These are phyloP conservation scores for Petrocephalus microphthalmus DNA, from an alignment of 2,113 vertebrate genomes.

Conservation along the genomic window DNA sequence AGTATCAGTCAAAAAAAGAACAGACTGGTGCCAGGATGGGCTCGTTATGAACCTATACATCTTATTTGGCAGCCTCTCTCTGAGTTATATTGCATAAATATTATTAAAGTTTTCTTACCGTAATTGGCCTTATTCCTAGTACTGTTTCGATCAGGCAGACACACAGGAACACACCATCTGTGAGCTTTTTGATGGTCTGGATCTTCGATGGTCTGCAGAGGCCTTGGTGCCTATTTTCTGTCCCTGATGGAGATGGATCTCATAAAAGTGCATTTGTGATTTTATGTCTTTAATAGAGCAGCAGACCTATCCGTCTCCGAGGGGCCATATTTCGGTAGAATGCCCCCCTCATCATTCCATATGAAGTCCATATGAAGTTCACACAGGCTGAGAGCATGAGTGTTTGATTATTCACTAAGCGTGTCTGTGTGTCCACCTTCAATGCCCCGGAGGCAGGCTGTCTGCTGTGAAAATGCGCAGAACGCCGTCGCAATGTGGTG, in stretches of 20 bases:
- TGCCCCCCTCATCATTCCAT: not conserved
- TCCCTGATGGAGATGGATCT: not conserved
- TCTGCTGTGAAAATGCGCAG: not conserved
- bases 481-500: not conserved
- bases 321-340: not conserved
- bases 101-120: constrained; percentile 2
- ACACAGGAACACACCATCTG: not conserved
- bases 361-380: not conserved
- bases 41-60: not conserved
- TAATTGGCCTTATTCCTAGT: not conserved
- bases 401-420: not conserved
- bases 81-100: constrained; percentile 9
- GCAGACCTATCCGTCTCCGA: not conserved
- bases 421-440: constrained; percentile 5
- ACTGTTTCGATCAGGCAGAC: not conserved
- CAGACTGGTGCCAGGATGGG: not conserved
- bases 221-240: not conserved
- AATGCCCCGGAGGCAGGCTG: not conserved
- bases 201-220: not conserved
- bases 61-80: not conserved
- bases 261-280: not conserved
- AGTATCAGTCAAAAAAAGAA: not conserved
- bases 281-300: not conserved
- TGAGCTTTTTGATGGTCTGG: not conserved
- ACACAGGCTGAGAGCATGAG: not conserved